These are phyloP conservation scores for Pemphredon lugubris DNA, from an alignment of 2,888 invertebrate species.

Conservation along the genomic window DNA sequence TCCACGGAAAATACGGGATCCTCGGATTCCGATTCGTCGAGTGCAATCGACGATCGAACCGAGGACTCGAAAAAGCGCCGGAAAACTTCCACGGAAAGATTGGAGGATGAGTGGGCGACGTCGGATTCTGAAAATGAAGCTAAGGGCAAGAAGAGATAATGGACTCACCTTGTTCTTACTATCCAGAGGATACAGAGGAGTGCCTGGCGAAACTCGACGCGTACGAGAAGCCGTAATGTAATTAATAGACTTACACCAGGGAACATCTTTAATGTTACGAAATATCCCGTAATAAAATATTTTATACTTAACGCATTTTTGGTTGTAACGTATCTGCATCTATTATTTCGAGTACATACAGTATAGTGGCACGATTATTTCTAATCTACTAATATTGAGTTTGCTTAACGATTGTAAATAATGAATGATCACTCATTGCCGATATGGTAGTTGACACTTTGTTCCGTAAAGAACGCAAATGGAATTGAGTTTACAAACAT, in stretches of 20 bases:
- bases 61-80: background rate
- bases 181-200: background rate
- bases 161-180: background rate
- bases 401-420: too few relatives aligned
- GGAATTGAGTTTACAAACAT: too few relatives aligned
- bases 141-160: background rate
- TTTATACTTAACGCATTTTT: constrained; percentile 1
- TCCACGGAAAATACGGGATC: constrained; percentile 14
- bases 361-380: too few relatives aligned
- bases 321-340: background rate
- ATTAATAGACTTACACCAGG: background rate
- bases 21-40: constrained; percentile 47
- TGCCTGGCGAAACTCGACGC: background rate
- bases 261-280: constrained; percentile 2
- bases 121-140: constrained; percentile 47
- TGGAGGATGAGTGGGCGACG: constrained; percentile 44
- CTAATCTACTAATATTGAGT: too few relatives aligned
- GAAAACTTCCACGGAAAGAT: background rate
- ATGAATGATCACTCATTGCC: too few relatives aligned
- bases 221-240: background rate
- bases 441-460: too few relatives aligned
- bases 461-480: too few relatives aligned
- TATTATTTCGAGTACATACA: too few relatives aligned
- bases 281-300: constrained; percentile 34
- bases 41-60: background rate